These are phyloP conservation scores for Echiichthys vipera DNA, from an alignment of 2,797 vertebrate genomes.

Conservation along the genomic window DNA sequence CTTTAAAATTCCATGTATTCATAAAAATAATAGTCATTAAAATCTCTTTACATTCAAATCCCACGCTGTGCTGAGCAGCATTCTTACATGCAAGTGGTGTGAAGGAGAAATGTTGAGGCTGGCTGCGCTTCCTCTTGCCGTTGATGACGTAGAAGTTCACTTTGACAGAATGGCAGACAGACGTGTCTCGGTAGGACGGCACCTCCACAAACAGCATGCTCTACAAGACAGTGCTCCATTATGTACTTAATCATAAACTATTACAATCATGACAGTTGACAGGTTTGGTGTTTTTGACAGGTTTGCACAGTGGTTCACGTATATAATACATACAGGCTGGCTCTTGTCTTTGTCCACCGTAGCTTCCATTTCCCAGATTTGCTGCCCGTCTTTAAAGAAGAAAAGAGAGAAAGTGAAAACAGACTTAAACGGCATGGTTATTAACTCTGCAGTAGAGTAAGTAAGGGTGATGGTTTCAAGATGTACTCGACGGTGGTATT, in stretches of 20 bases:
- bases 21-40: not conserved
- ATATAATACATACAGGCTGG: conserved; percentile 89
- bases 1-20: not conserved
- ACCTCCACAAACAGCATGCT: conserved; percentile 97
- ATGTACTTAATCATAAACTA: not conserved
- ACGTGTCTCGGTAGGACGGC: conserved; percentile 92
- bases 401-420: conserved; percentile 4
- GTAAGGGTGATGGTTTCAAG: conserved; percentile 21
- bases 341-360: conserved; percentile 99
- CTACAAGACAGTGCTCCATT: conserved; percentile 74
- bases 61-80: not conserved
- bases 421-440: not conserved
- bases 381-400: conserved; percentile 91
- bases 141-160: conserved; percentile 98
- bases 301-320: not conserved
- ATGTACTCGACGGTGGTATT: not conserved
- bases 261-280: not conserved
- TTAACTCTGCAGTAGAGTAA: conserved; percentile 1
- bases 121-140: conserved; percentile 96
- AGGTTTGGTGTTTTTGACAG: not conserved
- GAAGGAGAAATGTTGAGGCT: conserved; percentile 95
- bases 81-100: conserved; percentile 87
- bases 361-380: conserved; percentile 98
- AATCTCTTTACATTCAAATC: not conserved
- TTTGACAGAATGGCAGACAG: conserved; percentile 88